Evolutionary conservation across 1,140 invertebrate genomes (phyloP), one percentile per base, ranked within the genome.

Genomic region (Aphaenogaster rudis): DNA sequence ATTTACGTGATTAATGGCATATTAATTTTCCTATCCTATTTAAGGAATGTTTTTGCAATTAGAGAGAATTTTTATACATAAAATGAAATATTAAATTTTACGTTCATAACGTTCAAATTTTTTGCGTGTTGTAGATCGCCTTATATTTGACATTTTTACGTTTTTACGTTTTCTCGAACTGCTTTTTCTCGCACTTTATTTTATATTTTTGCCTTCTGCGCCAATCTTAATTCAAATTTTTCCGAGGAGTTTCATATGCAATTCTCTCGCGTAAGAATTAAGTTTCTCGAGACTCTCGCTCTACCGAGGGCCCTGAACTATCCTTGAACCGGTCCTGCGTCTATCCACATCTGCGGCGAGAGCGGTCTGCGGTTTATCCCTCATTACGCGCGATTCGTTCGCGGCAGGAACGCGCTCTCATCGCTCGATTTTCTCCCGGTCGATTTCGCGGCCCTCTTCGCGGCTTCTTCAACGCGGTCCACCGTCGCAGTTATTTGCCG

Each of bases 331-430:
- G 80, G 89, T 85, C 89, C 88, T 85, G 89, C 79, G n/a, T 86
- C 86, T 63, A 88, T 93, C 87, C 90, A 88, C 82, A 74, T 86
- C 17, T 59, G 79, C 36, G 87, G 84, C 63, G 64, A 90, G 88
- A 64, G 79, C n/a, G 86, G 86, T 86, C 82, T 91, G 90, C 59
- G 91, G 87, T 92, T 92, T 92, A 86, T 89, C 88, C 89, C 91
- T 91, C 91, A 89, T 92, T 91, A 92, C 87, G 77, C 84, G 90
- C 82, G 88, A 90, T 92, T 90, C 90, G 91, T 92, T 91, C 88
- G 90, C 86, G 82, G 85, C 76, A 54, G 64, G 80, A 86, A 82
- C 78, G 74, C 64, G 79, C 54, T 89, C 78, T 79, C 66, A 54
- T 86, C 52, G 81, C 39, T 85, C 88, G 89, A 92, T 90, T 93